Evolutionary conservation across 2,888 invertebrate species (phyloP).

Genomic region (Pristionchus mayeri): DNA sequence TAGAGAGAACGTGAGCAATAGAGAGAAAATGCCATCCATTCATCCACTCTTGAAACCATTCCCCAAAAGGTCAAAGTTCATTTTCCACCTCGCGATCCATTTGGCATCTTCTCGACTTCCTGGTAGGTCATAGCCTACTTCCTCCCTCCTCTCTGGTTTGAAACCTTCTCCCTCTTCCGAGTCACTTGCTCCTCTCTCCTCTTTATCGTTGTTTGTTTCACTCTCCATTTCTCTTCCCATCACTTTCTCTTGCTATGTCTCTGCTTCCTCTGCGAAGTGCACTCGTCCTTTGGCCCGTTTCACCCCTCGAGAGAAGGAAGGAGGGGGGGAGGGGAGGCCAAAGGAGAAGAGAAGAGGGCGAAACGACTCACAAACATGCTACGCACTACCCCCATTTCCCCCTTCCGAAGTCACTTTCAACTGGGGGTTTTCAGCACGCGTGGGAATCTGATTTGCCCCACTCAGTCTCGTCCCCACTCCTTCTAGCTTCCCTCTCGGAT

Average conservation of each 20-base stretch:
- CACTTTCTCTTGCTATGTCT: not conserved
- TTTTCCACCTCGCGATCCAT: not conserved
- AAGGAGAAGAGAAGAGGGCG: constrained; percentile 2
- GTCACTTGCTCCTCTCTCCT: not conserved
- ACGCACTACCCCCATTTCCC: not conserved
- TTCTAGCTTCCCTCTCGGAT: too few relatives aligned
- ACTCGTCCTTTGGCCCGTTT: constrained; percentile 19
- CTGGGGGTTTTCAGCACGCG: too few relatives aligned
- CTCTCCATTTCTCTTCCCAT: too few relatives aligned
- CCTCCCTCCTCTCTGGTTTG: not conserved
- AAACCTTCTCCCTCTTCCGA: not conserved
- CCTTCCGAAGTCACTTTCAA: too few relatives aligned
- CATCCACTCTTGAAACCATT: too few relatives aligned
- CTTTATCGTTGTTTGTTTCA: constrained; percentile 20
- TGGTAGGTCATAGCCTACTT: not conserved
- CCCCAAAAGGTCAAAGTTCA: not conserved
- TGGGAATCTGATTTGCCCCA: too few relatives aligned
- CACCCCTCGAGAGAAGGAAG: not conserved
- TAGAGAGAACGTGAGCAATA: too few relatives aligned
- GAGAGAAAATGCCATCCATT: too few relatives aligned
- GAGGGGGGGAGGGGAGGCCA: not conserved
- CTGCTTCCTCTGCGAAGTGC: constrained; percentile 25
- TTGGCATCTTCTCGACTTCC: not conserved
- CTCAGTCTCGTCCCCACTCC: too few relatives aligned
- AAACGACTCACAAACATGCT: constrained; percentile 26